Percentiles rank a stretch among this genome's conserved stretches.
Evolutionary conservation across 2,797 vertebrate species (phyloP).

Genomic region (Falco biarmicus): DNA sequence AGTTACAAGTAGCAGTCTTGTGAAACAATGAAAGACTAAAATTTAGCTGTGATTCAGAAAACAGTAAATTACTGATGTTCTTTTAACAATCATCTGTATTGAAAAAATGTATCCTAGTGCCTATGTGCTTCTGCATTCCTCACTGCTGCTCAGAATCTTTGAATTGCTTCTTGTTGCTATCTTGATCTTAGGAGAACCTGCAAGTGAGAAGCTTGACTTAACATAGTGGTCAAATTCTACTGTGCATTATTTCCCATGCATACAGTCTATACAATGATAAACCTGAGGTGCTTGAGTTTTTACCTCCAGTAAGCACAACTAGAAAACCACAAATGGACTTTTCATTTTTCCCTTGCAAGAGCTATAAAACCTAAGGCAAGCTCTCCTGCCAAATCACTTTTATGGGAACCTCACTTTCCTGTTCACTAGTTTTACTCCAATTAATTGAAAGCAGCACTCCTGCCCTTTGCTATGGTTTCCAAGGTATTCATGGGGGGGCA

Average conservation of each 20-base stretch:
- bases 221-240: not conserved
- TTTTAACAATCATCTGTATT: not conserved
- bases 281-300: not conserved
- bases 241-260: not conserved
- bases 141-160: not conserved
- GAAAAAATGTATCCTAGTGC: not conserved
- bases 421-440: slow-evolving; percentile 49
- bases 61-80: not conserved
- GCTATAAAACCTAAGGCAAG: slow-evolving; percentile 31
- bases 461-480: not conserved
- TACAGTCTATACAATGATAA: not conserved
- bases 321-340: slow-evolving; percentile 45
- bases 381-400: slow-evolving; percentile 22
- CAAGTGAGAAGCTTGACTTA: not conserved
- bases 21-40: not conserved
- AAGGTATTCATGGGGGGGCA: not conserved
- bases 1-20: not conserved
- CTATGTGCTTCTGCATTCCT: not conserved
- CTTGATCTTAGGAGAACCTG: not conserved
- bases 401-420: slow-evolving; percentile 23
- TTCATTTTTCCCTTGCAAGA: slow-evolving; percentile 44
- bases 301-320: slow-evolving; percentile 7
- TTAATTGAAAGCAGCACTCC: slow-evolving; percentile 44
- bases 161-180: not conserved
- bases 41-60: not conserved